Base-by-base conservation (phyloP, 2,888 invertebrate genomes). In the Gymnosoma rotundatum region DNA sequence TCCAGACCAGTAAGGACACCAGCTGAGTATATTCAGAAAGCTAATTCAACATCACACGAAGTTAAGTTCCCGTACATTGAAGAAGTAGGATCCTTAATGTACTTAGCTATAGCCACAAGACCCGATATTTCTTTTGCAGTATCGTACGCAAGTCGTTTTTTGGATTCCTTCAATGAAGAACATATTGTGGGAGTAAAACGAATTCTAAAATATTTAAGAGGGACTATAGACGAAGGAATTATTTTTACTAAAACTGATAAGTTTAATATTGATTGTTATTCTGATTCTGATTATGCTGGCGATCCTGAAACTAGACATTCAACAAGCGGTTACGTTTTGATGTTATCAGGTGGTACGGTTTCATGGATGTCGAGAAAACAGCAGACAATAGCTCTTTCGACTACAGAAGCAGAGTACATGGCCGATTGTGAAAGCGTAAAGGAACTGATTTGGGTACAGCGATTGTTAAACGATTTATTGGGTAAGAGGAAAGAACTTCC, bases 201-300 rank as follows among this genome's bases (percentile, higher is more conserved):
- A 20, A 66, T 48, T 36, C 36, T 67, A 14, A 67, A 67, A 4
- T 54, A 67, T 2, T 16, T 58, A 58, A 70, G 18, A n/a, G n/a
- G n/a, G n/a, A n/a, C n/a, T n/a, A n/a, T n/a, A n/a, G n/a, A n/a
- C n/a, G n/a, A n/a, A n/a, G n/a, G n/a, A n/a, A n/a, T n/a, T n/a
- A n/a, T n/a, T n/a, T n/a, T n/a, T n/a, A n/a, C n/a, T n/a, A n/a
- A n/a, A n/a, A 42, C 14, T 67, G 8, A 12, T 42, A 42, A 4
- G 8, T 10, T 38, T 38, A 45, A 10, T 45, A 12, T 45, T 14
- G 14, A 45, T 45, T 45, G 45, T 45, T 45, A 45, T 14, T 45
- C 52, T 16, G 75, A 75, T 63, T 75, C 75, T 14, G 42, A 64
- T 63, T 75, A 38, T 75, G 75, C 64, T 75, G 75, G 54, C 18